phyloP scores from a whole-genome alignment of 2,888 invertebrate genomes.

The Macrophya annulata region DNA sequence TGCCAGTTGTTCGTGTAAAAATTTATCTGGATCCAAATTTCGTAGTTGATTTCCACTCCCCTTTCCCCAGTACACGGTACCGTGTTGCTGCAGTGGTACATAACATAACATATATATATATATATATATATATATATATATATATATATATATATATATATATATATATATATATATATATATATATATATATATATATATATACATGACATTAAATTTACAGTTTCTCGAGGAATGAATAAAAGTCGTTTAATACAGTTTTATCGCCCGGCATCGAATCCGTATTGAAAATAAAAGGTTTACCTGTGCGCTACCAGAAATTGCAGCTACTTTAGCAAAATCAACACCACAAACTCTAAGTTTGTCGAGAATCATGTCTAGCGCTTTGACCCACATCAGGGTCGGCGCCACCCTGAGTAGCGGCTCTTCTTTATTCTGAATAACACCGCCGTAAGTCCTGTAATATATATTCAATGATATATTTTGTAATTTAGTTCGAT shows the following conservation, averaged over 20 bases:
- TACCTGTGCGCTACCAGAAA: constrained; percentile 97
- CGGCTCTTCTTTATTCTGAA: constrained; percentile 80
- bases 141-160: background rate
- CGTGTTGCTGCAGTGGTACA: constrained; percentile 93
- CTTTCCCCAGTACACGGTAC: constrained; percentile 96
- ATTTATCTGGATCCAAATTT: constrained; percentile 87
- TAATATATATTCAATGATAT: constrained; percentile 55
- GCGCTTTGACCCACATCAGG: constrained; percentile 96
- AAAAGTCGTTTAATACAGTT: background rate
- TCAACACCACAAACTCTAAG: constrained; percentile 91
- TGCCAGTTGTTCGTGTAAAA: constrained; percentile 91
- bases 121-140: background rate
- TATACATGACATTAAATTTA: background rate
- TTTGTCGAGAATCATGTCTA: constrained; percentile 94
- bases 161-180: background rate
- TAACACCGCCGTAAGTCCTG: constrained; percentile 85
- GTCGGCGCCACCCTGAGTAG: constrained; percentile 89
- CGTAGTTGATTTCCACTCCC: constrained; percentile 86
- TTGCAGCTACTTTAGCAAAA: constrained; percentile 89
- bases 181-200: background rate
- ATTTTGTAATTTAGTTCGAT: no score
- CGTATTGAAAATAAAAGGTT: constrained; percentile 32
- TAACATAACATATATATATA: no score
- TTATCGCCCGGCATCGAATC: background rate
- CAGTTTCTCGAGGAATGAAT: background rate